Evolutionary conservation across 1,140 invertebrate genomes (phyloP).

Genomic region (Nasonia longicornis): DNA sequence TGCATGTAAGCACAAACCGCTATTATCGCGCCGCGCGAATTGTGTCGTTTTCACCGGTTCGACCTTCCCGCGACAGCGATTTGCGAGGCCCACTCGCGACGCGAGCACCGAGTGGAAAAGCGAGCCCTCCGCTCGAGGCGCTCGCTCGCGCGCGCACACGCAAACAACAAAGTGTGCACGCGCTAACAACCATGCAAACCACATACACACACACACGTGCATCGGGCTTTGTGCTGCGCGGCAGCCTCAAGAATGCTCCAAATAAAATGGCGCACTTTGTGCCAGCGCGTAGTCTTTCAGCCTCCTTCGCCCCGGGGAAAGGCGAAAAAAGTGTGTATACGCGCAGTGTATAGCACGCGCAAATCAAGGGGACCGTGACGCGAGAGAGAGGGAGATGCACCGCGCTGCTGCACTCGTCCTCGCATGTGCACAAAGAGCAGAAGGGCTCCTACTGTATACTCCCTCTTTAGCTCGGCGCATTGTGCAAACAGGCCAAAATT

Average conservation of each 20-base stretch:
- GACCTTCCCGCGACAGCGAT: background rate
- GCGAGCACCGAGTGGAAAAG: constrained; percentile 14
- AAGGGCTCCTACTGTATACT: background rate
- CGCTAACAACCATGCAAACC: background rate
- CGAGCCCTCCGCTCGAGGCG: background rate
- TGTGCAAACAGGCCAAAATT: constrained; percentile 32
- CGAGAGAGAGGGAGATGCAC: background rate
- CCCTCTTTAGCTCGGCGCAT: background rate
- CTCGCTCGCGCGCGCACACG: no score
- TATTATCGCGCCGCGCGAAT: background rate
- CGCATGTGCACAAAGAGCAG: constrained; percentile 15
- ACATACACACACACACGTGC: background rate
- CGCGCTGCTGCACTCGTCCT: background rate
- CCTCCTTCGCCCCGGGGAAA: background rate
- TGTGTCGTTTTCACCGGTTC: background rate
- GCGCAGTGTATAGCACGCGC: background rate
- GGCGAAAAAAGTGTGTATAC: background rate
- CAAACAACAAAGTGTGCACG: background rate
- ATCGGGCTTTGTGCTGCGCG: background rate
- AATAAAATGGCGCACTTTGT: constrained; percentile 35
- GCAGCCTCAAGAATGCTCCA: constrained; percentile 31
- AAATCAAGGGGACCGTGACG: constrained; percentile 16
- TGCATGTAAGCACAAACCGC: background rate
- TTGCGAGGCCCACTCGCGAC: background rate
- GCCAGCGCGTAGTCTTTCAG: background rate